These are phyloP conservation scores for Diorhabda elongata DNA, from an alignment of 1,140 invertebrate genomes.

Conservation along the genomic window DNA sequence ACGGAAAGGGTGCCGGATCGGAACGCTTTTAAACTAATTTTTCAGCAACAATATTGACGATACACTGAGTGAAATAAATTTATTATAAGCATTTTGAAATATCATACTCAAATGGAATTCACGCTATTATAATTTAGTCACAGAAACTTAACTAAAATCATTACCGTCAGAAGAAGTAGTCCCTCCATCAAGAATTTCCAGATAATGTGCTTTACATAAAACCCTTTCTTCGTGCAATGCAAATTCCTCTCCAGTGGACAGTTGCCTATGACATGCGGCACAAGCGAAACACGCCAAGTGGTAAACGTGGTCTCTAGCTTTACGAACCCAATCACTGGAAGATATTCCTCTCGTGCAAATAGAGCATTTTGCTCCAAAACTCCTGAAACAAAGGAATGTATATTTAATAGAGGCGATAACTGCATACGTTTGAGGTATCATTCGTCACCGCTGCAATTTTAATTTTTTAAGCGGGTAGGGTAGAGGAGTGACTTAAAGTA, in stretches of 20 bases:
- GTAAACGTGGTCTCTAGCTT: constrained; percentile 90
- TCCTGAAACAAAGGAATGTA: constrained; percentile 61
- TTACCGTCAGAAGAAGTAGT: constrained; percentile 83
- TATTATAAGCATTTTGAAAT: too few species aligned
- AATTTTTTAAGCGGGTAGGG: too few species aligned
- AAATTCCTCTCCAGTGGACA: constrained; percentile 97
- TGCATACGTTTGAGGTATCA: too few species aligned
- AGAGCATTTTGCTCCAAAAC: constrained; percentile 93
- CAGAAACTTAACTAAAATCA: background rate
- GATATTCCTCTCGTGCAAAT: constrained; percentile 90
- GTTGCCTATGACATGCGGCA: constrained; percentile 92
- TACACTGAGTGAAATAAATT: too few species aligned
- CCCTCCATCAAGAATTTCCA: constrained; percentile 88
- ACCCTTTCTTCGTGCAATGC: constrained; percentile 88
- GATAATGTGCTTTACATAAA: constrained; percentile 93
- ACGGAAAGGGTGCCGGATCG: too few species aligned
- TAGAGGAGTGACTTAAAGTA: too few species aligned
- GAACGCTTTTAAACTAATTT: too few species aligned
- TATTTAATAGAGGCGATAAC: background rate
- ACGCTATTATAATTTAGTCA: too few species aligned
- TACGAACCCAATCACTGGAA: constrained; percentile 93
- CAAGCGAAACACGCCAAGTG: constrained; percentile 98
- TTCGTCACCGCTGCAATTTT: too few species aligned
- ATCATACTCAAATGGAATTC: too few species aligned
- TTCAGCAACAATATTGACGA: too few species aligned